Conservation (phyloP, 92 coral and sea anemone genomes). For the Zoanthus sansibaricus region DNA sequence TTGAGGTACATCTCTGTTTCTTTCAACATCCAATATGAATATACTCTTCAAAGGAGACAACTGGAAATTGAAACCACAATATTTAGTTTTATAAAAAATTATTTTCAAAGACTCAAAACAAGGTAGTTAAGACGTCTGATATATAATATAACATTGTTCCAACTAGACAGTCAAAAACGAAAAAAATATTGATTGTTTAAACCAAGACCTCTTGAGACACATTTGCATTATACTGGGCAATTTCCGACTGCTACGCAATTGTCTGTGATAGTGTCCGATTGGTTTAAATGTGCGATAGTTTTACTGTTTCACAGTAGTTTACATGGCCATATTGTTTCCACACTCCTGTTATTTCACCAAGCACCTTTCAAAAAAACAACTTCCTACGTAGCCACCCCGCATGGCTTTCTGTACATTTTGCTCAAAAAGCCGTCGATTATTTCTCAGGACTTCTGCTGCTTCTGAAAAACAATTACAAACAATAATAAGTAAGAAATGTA, state of each 20-base stretch:
- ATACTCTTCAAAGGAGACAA: too few species aligned
- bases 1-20: too few species aligned
- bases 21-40: too few species aligned
- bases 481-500: too few species aligned
- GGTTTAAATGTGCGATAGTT: background rate
- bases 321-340: background rate
- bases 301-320: background rate
- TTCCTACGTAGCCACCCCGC: constrained; percentile 97
- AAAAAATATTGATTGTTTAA: background rate
- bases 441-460: constrained; percentile 96
- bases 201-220: background rate
- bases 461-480: constrained; percentile 57
- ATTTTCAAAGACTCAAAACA: too few species aligned
- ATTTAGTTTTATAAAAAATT: too few species aligned
- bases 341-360: constrained; percentile 68
- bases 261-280: background rate
- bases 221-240: background rate
- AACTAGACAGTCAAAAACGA: too few species aligned
- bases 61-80: too few species aligned
- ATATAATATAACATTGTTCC: too few species aligned
- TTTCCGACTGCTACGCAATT: background rate
- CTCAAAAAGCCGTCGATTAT: constrained; percentile 96
- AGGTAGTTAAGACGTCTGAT: too few species aligned
- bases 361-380: constrained; percentile 94
- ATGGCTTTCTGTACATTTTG: constrained; percentile 97